phyloP scores from a whole-genome alignment of 2,888 invertebrate species.

The Chirona hameri region DNA sequence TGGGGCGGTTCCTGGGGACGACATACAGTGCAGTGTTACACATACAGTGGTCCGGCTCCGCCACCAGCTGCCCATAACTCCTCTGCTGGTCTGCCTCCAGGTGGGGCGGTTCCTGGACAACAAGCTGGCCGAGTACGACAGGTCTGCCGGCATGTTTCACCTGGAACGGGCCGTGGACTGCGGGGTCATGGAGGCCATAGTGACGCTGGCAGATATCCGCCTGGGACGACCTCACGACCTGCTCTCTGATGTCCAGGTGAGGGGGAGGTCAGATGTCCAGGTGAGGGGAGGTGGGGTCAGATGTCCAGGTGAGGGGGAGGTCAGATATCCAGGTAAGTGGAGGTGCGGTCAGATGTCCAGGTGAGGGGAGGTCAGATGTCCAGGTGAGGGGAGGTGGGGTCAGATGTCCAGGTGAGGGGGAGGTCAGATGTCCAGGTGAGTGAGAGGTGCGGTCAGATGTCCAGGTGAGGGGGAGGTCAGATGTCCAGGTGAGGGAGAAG shows the following conservation, averaged over 20 bases:
- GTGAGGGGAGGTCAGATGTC: not conserved
- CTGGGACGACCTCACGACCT: conserved; percentile 52
- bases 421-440: not conserved
- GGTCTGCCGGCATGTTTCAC: conserved; percentile 53
- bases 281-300: too few relatives aligned
- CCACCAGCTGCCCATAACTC: too few relatives aligned
- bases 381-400: not conserved
- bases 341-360: not conserved
- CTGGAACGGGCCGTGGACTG: conserved; percentile 53
- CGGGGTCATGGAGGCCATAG: conserved; percentile 53
- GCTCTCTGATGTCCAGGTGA: conserved; percentile 48
- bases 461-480: too few relatives aligned
- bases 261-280: not conserved
- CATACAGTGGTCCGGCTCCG: too few relatives aligned
- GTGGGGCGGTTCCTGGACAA: not conserved
- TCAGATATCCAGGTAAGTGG: not conserved
- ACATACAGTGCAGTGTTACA: not conserved
- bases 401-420: not conserved
- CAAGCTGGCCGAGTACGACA: conserved; percentile 46
- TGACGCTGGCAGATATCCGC: conserved; percentile 52
- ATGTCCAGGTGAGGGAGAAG: too few relatives aligned
- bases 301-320: not conserved
- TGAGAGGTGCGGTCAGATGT: too few relatives aligned
- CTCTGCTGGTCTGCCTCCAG: conserved; percentile 44
- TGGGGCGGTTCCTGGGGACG: not conserved